Evolutionary conservation across 2,113 vertebrate species (phyloP).

Genomic region (Gavialis gangeticus): DNA sequence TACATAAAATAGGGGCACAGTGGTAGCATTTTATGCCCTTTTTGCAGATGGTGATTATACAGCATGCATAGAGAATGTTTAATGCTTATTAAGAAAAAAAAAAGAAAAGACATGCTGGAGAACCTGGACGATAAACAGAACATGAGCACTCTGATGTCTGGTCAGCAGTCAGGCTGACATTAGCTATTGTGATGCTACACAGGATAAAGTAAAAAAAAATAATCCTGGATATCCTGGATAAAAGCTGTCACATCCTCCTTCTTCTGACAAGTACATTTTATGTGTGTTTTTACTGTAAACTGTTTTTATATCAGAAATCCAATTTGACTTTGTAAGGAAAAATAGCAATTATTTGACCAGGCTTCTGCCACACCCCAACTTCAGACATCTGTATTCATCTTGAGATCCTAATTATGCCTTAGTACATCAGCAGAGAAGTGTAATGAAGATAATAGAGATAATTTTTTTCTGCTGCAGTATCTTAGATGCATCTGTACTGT

Average conservation of each 20-base stretch:
- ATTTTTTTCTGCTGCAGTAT: slow-evolving; percentile 5
- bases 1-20: neutral
- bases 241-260: neutral
- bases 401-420: slow-evolving; percentile 37
- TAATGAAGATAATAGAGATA: slow-evolving; percentile 31
- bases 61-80: neutral
- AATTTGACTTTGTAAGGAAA: neutral
- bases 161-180: neutral
- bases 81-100: neutral
- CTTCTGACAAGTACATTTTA: neutral
- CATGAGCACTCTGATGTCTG: neutral
- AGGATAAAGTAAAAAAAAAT: neutral
- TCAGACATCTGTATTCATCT: slow-evolving; percentile 21
- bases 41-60: neutral
- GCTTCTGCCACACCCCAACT: neutral
- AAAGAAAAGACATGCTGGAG: neutral
- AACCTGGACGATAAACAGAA: neutral
- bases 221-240: too few species aligned
- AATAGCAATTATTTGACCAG: neutral
- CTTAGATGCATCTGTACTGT: accelerated
- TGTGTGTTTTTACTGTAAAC: neutral
- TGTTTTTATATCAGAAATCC: neutral
- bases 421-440: slow-evolving; percentile 34
- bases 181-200: neutral
- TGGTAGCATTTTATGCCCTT: neutral